Evolutionary conservation across 2,888 invertebrate species (phyloP).

Genomic region (Ophion slaviceki): DNA sequence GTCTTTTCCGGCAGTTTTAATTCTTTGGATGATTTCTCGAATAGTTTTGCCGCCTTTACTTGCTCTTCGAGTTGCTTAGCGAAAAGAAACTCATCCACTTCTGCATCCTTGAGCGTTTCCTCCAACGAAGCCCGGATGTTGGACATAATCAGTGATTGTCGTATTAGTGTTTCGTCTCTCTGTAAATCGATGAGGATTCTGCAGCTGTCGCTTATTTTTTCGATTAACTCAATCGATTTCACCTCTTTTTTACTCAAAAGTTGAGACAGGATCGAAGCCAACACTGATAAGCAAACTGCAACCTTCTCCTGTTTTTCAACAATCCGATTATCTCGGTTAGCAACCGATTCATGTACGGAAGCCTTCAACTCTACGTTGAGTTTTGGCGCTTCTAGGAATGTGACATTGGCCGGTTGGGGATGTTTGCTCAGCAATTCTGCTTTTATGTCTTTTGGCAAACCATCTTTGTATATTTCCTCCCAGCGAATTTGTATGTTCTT

Average conservation of each 20-base stretch:
- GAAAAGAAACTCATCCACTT: conserved; percentile 58
- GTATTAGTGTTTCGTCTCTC: conserved; percentile 52
- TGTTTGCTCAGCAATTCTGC: no score
- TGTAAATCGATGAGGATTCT: conserved; percentile 59
- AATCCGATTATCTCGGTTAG: conserved; percentile 50
- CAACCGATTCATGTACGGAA: conserved; percentile 43
- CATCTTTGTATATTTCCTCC: no score
- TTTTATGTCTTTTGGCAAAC: no score
- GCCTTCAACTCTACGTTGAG: conserved; percentile 23
- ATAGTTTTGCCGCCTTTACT: conserved; percentile 42
- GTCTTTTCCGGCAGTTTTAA: conserved; percentile 2
- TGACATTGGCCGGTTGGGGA: no score
- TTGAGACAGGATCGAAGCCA: conserved; percentile 24
- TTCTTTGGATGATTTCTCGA: conserved; percentile 51
- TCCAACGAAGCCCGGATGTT: conserved; percentile 40
- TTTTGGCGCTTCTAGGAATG: no score
- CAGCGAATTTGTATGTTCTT: no score
- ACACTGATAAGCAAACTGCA: conserved; percentile 40
- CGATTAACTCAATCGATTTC: conserved; percentile 25
- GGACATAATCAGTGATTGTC: conserved; percentile 45
- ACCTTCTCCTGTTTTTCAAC: conserved; percentile 54
- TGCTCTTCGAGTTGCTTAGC: conserved; percentile 46
- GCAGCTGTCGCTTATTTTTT: conserved; percentile 46
- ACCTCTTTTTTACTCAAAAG: conserved; percentile 35
- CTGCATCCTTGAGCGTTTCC: conserved; percentile 37